These are phyloP conservation scores for Eristalis intricaria DNA, from an alignment of 2,888 invertebrate genomes.

Conservation along the genomic window DNA sequence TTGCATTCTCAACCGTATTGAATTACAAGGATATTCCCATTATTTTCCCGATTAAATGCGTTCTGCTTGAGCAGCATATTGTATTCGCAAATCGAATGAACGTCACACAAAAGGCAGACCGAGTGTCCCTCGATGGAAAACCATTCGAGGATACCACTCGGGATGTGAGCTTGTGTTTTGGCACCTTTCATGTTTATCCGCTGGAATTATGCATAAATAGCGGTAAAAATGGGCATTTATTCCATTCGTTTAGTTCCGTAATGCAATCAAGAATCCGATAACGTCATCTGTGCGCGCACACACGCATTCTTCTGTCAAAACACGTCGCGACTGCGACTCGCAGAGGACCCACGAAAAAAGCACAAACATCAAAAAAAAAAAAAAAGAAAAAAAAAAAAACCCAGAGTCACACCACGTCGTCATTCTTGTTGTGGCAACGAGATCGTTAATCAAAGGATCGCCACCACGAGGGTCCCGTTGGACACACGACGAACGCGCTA, in stretches of 20 bases:
- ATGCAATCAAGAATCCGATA: conserved; percentile 59
- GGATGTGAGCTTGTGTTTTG: neutral
- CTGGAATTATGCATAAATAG: conserved; percentile 38
- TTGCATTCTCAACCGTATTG: conserved; percentile 48
- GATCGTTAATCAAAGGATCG: conserved; percentile 56
- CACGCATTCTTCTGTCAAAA: conserved; percentile 64
- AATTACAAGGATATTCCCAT: conserved; percentile 50
- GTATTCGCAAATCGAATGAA: conserved; percentile 26
- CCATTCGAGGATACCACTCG: neutral
- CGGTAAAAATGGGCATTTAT: conserved; percentile 57
- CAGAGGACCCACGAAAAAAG: conserved; percentile 21
- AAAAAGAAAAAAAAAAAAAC: too few relatives aligned
- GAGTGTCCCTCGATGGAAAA: neutral
- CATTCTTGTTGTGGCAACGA: neutral
- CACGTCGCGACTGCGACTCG: conserved; percentile 30
- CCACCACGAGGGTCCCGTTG: conserved; percentile 6
- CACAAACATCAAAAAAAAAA: neutral
- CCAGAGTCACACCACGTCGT: neutral
- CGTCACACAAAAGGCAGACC: conserved; percentile 7
- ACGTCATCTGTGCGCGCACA: conserved; percentile 42
- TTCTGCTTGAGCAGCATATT: conserved; percentile 38
- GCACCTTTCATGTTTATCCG: neutral
- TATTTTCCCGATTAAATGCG: conserved; percentile 30
- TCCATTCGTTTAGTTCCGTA: conserved; percentile 58
- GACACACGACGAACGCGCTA: conserved; percentile 4